Evolutionary conservation across 2,888 invertebrate species (phyloP), one percentile per base, ranked within the genome.

Genomic region (Lysandra coridon): DNA sequence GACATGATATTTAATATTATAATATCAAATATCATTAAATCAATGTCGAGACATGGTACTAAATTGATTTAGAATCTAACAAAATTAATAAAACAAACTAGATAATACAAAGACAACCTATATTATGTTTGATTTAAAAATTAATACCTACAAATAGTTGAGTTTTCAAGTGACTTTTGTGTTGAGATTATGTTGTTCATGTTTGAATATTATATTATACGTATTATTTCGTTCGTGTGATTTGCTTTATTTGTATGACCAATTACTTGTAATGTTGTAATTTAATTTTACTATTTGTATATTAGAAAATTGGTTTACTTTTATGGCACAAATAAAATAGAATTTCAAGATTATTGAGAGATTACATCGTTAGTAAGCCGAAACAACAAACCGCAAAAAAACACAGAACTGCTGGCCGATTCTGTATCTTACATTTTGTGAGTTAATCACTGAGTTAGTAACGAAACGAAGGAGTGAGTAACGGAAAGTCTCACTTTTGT

Each of bases 271-370:
- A 64, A 69, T 78, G 64, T 33, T 30, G 6, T 76, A 30, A 76
- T 57, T 30, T 30, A 10, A 44, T 73, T 14, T 30, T 75, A 53
- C 57, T 33, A 57, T 79, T 79, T 79, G 79, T 79, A 79, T 79
- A 75, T 75, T 79, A 79, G 79, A 40, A 74, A 49, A 62, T 74
- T 60, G 62, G 40, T 33, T 60, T 57, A 75, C 74, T 79, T 78
- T 79, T 73, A 74, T 74, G n/a, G 73, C 74, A 79, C 78, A 73
- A 78, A 78, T 78, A 78, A 78, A 78, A 53, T 78, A 57, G n/a
- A 64, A 30, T 57, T 33, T 57, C 37, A 33, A 60, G 40, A 40
- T 62, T n/a, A 49, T 49, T 75, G 7, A 17, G 40, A 14, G 12
- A 23, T 64, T 64, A 30, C 64, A 1, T 7, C 10, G 53, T 57